A percentile compares a stretch with the other conserved stretches of the same genome.
Conservation (phyloP, 2,888 invertebrate species). For the Hydraecia micacea region DNA sequence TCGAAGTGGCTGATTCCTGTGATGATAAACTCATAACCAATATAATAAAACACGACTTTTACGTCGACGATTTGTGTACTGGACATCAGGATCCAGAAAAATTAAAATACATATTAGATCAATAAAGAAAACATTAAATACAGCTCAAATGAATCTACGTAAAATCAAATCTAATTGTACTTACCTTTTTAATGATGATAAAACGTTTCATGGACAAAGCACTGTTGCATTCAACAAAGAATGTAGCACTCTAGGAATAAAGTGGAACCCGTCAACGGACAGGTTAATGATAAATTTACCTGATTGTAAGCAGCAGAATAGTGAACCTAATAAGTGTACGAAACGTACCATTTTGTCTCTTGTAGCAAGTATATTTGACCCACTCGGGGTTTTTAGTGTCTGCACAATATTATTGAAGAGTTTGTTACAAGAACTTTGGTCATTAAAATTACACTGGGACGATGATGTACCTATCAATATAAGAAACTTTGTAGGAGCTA, state of each 20-base stretch:
- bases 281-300: neutral
- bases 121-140: neutral
- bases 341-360: neutral
- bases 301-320: neutral
- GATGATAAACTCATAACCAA: too few relatives aligned
- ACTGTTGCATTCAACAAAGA: too few relatives aligned
- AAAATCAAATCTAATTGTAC: neutral
- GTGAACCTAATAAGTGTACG: neutral
- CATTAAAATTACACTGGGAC: neutral
- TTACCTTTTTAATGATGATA: neutral
- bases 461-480: neutral
- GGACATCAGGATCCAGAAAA: too few relatives aligned
- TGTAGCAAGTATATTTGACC: neutral
- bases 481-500: neutral
- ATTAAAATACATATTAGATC: neutral
- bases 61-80: too few relatives aligned
- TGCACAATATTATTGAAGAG: neutral
- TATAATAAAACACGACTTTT: too few relatives aligned
- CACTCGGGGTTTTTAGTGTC: conserved; percentile 1
- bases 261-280: neutral
- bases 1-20: too few relatives aligned
- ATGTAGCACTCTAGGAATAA: neutral
- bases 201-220: neutral
- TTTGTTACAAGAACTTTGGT: neutral
- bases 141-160: neutral